Percentiles rank a stretch among this genome's conserved stretches.
These are phyloP conservation scores for Apomyelois bistriatella DNA, from an alignment of 2,888 invertebrate genomes.

Conservation along the genomic window DNA sequence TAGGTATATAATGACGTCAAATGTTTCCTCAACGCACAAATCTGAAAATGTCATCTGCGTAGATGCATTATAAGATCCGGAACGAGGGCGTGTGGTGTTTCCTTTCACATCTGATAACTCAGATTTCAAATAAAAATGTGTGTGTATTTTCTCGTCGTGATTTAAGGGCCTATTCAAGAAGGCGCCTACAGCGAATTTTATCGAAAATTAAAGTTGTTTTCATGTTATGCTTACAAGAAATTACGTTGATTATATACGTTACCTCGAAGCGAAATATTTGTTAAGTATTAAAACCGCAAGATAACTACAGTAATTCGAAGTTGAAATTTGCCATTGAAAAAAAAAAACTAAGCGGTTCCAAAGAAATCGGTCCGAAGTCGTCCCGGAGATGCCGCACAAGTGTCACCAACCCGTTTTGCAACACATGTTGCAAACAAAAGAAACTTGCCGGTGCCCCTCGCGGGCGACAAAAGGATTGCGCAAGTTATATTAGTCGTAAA, in stretches of 20 bases:
- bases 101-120: conserved; percentile 20
- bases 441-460: conserved; percentile 57
- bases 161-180: conserved; percentile 1
- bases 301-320: conserved; percentile 45
- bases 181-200: conserved; percentile 8
- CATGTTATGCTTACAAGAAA: background rate
- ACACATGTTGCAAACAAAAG: conserved; percentile 78
- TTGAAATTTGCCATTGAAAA: conserved; percentile 40
- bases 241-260: conserved; percentile 8
- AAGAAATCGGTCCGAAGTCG: conserved; percentile 50
- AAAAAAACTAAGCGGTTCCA: conserved; percentile 45
- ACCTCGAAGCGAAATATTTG: conserved; percentile 7
- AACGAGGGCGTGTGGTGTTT: conserved; percentile 38
- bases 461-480: conserved; percentile 74
- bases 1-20: conserved; percentile 71
- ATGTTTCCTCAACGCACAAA: conserved; percentile 67
- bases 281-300: conserved; percentile 22
- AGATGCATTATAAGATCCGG: conserved; percentile 53
- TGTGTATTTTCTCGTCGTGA: conserved; percentile 2
- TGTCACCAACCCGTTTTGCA: conserved; percentile 76
- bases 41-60: conserved; percentile 59
- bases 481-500: conserved; percentile 77
- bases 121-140: conserved; percentile 27
- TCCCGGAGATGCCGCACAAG: conserved; percentile 61
- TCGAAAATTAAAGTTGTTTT: conserved; percentile 3